Evolutionary conservation across 2,888 invertebrate species (phyloP).

Genomic region (Hoplodrina blanda): DNA sequence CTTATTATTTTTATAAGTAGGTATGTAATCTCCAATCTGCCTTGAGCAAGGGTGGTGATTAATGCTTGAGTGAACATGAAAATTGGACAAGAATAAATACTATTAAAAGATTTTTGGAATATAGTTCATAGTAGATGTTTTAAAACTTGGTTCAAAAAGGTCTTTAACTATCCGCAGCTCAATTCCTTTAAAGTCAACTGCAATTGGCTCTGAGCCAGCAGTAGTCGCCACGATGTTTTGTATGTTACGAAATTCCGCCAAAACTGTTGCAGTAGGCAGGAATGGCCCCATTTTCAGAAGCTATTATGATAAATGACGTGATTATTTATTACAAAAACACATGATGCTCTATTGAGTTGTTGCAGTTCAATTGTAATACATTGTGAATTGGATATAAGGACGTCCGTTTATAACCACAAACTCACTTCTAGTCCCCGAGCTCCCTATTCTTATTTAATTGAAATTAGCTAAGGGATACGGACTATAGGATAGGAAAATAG

Average conservation of each 20-base stretch:
- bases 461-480: slow-evolving; percentile 13
- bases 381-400: slow-evolving; percentile 51
- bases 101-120: slow-evolving; percentile 12
- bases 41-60: too few relatives aligned
- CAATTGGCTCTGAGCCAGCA: slow-evolving; percentile 82
- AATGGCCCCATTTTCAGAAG: slow-evolving; percentile 81
- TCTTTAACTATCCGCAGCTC: slow-evolving; percentile 65
- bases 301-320: slow-evolving; percentile 68
- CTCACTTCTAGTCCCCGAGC: slow-evolving; percentile 6
- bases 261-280: slow-evolving; percentile 85
- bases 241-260: slow-evolving; percentile 89
- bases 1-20: too few relatives aligned
- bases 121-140: slow-evolving; percentile 38
- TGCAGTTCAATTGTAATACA: slow-evolving; percentile 33
- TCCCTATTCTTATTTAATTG: slow-evolving; percentile 24
- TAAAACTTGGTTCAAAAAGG: slow-evolving; percentile 61
- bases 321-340: slow-evolving; percentile 57
- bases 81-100: not conserved
- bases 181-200: slow-evolving; percentile 70
- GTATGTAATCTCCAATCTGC: too few relatives aligned
- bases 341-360: slow-evolving; percentile 48
- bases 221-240: slow-evolving; percentile 78
- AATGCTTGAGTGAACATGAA: too few relatives aligned
- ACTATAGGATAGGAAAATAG: not conserved
- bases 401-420: slow-evolving; percentile 23